Conservation (phyloP, 2,888 invertebrate species). For the Dasysyrphus tricinctus region DNA sequence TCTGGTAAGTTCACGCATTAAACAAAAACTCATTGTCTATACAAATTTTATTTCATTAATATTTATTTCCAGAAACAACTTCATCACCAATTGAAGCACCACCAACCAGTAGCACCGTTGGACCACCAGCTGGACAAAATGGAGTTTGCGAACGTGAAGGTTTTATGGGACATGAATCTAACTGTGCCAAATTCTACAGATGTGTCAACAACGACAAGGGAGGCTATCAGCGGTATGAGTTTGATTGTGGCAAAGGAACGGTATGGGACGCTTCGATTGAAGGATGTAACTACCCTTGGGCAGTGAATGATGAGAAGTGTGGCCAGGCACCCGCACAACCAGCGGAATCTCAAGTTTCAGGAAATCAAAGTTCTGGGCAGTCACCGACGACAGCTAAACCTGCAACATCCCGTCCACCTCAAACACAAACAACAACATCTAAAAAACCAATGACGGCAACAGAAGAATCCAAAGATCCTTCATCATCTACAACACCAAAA, state of each 20-base stretch:
- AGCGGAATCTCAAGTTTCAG: constrained; percentile 66
- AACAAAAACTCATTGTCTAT: not conserved
- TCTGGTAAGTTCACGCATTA: constrained; percentile 17
- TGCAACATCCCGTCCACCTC: constrained; percentile 58
- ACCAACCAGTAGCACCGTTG: constrained; percentile 67
- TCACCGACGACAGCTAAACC: constrained; percentile 65
- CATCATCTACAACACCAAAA: constrained; percentile 58
- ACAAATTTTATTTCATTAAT: not conserved
- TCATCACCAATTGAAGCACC: constrained; percentile 49
- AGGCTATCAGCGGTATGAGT: constrained; percentile 85
- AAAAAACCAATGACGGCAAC: constrained; percentile 40
- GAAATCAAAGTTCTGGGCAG: constrained; percentile 49
- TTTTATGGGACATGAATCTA: constrained; percentile 81
- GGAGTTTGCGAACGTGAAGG: constrained; percentile 79
- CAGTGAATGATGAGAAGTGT: constrained; percentile 77
- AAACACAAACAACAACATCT: constrained; percentile 11
- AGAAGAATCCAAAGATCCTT: constrained; percentile 62
- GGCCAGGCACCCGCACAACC: constrained; percentile 70
- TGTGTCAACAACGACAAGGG: constrained; percentile 86
- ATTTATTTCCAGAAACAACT: constrained; percentile 47
- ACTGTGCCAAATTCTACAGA: constrained; percentile 87
- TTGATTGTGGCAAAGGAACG: constrained; percentile 86
- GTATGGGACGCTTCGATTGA: constrained; percentile 84
- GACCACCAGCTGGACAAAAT: constrained; percentile 63
- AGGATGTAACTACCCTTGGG: constrained; percentile 77